Evolutionary conservation across 2,888 invertebrate genomes (phyloP).

Genomic region (Apocheima hispidaria): DNA sequence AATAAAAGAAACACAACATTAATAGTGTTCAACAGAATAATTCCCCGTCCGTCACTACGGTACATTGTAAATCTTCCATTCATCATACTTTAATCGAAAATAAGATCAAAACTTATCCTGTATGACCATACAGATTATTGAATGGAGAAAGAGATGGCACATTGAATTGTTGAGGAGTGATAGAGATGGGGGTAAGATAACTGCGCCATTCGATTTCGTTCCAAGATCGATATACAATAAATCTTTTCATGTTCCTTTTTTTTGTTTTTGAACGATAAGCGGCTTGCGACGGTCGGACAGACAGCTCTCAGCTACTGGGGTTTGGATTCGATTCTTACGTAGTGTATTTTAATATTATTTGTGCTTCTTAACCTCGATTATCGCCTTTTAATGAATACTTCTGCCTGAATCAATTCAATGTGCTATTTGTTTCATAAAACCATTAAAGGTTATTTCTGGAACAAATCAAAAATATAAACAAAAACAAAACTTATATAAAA

Average conservation of each 20-base stretch:
- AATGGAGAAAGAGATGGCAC: slow-evolving; percentile 61
- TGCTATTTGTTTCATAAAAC: slow-evolving; percentile 11
- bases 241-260: slow-evolving; percentile 65
- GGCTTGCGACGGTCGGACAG: slow-evolving; percentile 55
- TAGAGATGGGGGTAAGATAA: slow-evolving; percentile 55
- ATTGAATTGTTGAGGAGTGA: slow-evolving; percentile 39
- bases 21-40: slow-evolving; percentile 59
- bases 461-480: neutral
- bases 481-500: neutral
- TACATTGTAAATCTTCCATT: slow-evolving; percentile 68
- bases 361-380: slow-evolving; percentile 27
- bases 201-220: slow-evolving; percentile 70
- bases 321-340: slow-evolving; percentile 44
- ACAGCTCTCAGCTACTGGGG: slow-evolving; percentile 74
- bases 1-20: slow-evolving; percentile 38
- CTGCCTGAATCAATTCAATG: slow-evolving; percentile 17
- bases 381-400: slow-evolving; percentile 26
- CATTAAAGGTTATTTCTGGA: slow-evolving; percentile 3
- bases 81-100: slow-evolving; percentile 74
- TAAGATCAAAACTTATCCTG: slow-evolving; percentile 65
- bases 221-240: slow-evolving; percentile 78
- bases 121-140: slow-evolving; percentile 61
- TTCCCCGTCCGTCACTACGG: slow-evolving; percentile 54
- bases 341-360: slow-evolving; percentile 21
- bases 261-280: slow-evolving; percentile 62